Conservation (phyloP, 2,797 vertebrate species). For the Chelmon rostratus region DNA sequence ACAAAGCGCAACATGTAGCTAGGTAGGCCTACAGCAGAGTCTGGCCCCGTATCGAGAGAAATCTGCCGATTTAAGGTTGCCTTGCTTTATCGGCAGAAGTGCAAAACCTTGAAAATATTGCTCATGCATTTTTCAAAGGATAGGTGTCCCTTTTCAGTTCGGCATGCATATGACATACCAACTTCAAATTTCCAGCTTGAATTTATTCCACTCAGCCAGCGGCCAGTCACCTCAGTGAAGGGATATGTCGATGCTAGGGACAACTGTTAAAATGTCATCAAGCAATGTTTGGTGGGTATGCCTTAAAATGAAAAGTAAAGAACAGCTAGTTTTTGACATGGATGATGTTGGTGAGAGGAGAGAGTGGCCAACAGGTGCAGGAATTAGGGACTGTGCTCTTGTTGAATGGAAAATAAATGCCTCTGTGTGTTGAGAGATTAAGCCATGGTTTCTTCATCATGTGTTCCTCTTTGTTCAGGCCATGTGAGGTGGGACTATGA, state of each 20-base stretch:
- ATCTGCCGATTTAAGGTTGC: background rate
- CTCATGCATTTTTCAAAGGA: background rate
- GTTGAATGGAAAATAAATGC: background rate
- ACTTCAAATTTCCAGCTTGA: background rate
- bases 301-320: background rate
- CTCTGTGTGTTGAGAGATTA: conserved; percentile 1
- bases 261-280: background rate
- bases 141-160: background rate
- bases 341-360: background rate
- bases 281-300: background rate
- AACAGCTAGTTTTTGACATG: background rate
- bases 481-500: conserved; percentile 72
- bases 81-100: background rate
- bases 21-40: conserved; percentile 42
- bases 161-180: background rate
- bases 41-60: background rate
- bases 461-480: conserved; percentile 55
- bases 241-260: background rate
- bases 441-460: conserved; percentile 39
- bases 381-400: background rate
- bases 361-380: background rate
- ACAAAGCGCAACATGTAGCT: conserved; percentile 80
- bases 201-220: background rate
- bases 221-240: background rate
- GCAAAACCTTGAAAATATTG: background rate